Base-by-base conservation (phyloP, 2,113 vertebrate genomes). In the Callopanchax toddi region DNA sequence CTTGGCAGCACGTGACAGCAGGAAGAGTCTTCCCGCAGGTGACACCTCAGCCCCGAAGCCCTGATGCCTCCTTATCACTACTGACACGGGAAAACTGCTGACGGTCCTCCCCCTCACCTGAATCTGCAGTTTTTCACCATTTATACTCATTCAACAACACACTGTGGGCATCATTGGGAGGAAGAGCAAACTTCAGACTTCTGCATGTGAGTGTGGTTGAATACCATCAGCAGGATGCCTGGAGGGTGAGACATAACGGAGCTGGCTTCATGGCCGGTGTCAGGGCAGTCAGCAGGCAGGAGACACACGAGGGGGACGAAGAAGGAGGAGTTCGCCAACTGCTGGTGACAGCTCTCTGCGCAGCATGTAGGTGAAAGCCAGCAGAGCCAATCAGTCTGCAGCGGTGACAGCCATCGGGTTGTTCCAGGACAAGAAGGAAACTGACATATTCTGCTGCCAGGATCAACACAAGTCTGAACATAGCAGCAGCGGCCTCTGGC, bases 1-100 rank as follows among this genome's bases (percentile, higher is more conserved):
- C 26, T 63, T 82, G 69, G 76, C 70, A 75, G 70, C 55, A 58
- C 63, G 60, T 74, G 85, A 82, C 67, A 78, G 76, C 70, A 34
- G 61, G 71, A 56, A 60, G 63, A 48, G 65, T 32, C 50, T 26
- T 63, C 54, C 75, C 11, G 6, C 64, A 48, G 80, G 81, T 71
- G 71, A 82, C 70, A 70, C 53, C 60, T 77, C 52, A 46, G 25
- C 66, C 72, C 71, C 1, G 57, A 23, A 78, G 76, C 69, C 1
- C 51, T 22, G 66, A 66, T 32, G 26, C 71, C 61, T 75, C 60
- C 76, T 79, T 75, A 78, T 82, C 76, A 5, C 73, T 34, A 51
- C 52, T 68, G 55, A 79, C 72, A 72, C 1, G 13, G 46, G 23
- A 39, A 34, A 8, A 71, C 60, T 4, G 25, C 44, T 51, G 60